phyloP scores from a whole-genome alignment of 37 sponge, comb jelly and placozoan genomes.

The Tethya wilhelma region DNA sequence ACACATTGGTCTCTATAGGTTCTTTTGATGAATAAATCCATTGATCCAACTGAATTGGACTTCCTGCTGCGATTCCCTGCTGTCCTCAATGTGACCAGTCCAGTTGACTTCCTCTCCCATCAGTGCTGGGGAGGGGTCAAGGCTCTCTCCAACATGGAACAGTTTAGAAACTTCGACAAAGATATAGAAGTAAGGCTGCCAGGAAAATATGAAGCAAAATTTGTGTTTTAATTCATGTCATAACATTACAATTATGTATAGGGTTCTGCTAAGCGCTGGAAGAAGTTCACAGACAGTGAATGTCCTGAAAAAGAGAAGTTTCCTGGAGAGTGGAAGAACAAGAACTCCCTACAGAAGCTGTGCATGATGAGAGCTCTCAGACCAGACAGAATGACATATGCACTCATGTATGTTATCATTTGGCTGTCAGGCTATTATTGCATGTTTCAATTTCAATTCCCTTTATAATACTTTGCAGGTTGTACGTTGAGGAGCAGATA shows the following conservation, averaged over 20 bases:
- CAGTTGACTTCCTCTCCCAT: constrained; percentile 92
- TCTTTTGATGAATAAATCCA: constrained; percentile 76
- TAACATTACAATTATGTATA: background rate
- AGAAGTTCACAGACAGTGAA: constrained; percentile 98
- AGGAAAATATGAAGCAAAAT: too few species aligned
- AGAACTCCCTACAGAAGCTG: constrained; percentile 94
- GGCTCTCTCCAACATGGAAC: constrained; percentile 94
- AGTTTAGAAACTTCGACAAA: constrained; percentile 94
- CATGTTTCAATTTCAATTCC: too few species aligned
- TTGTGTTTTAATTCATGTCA: too few species aligned
- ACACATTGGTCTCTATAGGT: constrained; percentile 58
- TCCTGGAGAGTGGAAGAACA: constrained; percentile 99
- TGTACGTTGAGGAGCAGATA: constrained; percentile 96
- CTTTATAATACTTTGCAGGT: too few species aligned
- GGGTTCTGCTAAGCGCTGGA: constrained; percentile 99
- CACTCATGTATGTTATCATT: constrained; percentile 72
- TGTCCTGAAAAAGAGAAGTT: constrained; percentile 99
- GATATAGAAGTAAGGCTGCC: constrained; percentile 93
- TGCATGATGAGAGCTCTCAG: constrained; percentile 98
- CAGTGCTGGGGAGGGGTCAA: constrained; percentile 94
- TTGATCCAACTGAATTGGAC: constrained; percentile 91
- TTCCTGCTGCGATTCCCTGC: constrained; percentile 92
- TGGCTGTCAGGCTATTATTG: too few species aligned
- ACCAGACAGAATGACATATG: constrained; percentile 98
- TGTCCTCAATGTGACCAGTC: constrained; percentile 85